Conservation (phyloP, 2,888 invertebrate genomes). For the Synanthedon vespiformis region DNA sequence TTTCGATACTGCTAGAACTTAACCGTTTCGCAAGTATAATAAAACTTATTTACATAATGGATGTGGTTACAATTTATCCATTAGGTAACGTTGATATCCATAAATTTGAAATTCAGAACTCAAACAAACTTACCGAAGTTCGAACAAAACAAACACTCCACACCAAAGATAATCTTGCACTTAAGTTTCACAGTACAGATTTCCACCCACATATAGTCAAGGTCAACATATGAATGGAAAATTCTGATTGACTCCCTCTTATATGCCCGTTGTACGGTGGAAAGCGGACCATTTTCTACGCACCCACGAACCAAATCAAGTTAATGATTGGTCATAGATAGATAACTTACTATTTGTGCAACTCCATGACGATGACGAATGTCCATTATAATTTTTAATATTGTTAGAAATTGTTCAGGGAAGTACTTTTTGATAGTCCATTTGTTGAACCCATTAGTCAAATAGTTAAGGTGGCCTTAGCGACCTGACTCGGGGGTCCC, state of each 20-base stretch:
- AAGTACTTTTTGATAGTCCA: too few species aligned
- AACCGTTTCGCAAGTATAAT: too few species aligned
- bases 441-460: too few species aligned
- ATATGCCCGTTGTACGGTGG: constrained; percentile 31
- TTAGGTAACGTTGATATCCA: too few species aligned
- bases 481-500: too few species aligned
- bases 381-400: background rate
- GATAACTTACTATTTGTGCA: constrained; percentile 22
- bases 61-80: too few species aligned
- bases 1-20: too few species aligned
- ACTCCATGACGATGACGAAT: background rate
- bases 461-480: too few species aligned
- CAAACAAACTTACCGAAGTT: constrained; percentile 15
- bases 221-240: constrained; percentile 35
- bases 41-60: too few species aligned
- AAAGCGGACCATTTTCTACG: constrained; percentile 51
- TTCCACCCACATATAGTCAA: constrained; percentile 17
- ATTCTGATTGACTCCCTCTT: constrained; percentile 31
- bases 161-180: background rate
- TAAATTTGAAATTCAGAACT: constrained; percentile 3
- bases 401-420: background rate
- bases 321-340: constrained; percentile 37
- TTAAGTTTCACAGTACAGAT: background rate
- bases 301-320: constrained; percentile 48
- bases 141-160: background rate